Evolutionary conservation across 2,797 vertebrate species (phyloP).

Genomic region (Bovichtus variegatus): DNA sequence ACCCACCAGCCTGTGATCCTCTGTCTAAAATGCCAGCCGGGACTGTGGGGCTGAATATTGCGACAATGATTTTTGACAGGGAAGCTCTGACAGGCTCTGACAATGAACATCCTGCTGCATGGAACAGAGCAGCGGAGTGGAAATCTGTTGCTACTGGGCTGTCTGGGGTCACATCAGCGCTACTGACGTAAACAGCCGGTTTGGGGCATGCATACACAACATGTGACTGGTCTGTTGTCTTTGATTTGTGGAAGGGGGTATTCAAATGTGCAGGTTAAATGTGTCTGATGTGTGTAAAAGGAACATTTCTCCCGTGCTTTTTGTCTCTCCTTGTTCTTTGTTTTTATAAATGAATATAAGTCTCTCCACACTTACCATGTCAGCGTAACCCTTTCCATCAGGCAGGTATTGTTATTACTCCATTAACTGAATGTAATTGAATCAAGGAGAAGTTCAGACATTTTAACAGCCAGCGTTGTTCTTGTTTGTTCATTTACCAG

Average conservation of each 20-base stretch:
- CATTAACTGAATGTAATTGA: constrained; percentile 37
- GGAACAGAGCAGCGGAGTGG: constrained; percentile 42
- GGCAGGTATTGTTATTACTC: constrained; percentile 6
- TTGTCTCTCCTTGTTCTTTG: constrained; percentile 19
- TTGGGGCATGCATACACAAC: constrained; percentile 26
- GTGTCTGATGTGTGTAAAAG: not conserved
- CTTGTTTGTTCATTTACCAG: constrained; percentile 17
- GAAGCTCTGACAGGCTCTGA: constrained; percentile 68
- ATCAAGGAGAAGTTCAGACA: constrained; percentile 46
- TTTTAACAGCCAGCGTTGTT: constrained; percentile 6
- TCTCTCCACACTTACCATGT: not conserved
- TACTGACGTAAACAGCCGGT: constrained; percentile 40
- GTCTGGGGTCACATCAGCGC: constrained; percentile 50
- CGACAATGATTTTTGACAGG: constrained; percentile 73
- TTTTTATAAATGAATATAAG: constrained; percentile 18
- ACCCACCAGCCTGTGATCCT: constrained; percentile 46
- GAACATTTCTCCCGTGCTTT: not conserved
- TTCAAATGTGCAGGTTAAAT: constrained; percentile 6
- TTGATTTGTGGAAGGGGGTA: constrained; percentile 3
- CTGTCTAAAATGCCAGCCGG: constrained; percentile 53
- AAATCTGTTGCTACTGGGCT: constrained; percentile 63
- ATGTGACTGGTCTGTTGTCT: constrained; percentile 25
- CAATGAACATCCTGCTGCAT: constrained; percentile 68
- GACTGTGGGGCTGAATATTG: constrained; percentile 58
- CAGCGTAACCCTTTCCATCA: constrained; percentile 28